These are phyloP conservation scores for Gnathonemus echidnorhynchus DNA, from an alignment of 2,113 vertebrate species.

Conservation along the genomic window DNA sequence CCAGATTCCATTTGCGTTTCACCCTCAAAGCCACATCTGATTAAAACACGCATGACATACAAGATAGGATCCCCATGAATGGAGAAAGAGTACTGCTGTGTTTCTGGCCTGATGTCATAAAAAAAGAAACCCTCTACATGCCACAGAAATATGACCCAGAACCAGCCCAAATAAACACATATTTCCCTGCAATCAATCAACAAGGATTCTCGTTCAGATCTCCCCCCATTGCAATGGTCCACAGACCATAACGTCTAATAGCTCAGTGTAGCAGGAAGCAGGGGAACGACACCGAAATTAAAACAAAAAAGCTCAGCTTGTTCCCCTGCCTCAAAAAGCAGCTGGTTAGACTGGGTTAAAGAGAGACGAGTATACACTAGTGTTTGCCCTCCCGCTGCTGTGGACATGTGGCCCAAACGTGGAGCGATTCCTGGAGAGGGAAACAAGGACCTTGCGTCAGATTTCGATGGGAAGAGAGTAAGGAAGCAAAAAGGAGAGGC, in stretches of 20 bases:
- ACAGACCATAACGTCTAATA: not conserved
- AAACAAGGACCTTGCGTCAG: not conserved
- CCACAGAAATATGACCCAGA: not conserved
- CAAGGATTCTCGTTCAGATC: not conserved
- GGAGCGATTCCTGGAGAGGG: not conserved
- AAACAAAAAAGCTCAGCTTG: constrained; percentile 29
- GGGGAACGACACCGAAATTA: constrained; percentile 34
- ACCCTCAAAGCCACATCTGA: not conserved
- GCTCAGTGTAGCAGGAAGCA: not conserved
- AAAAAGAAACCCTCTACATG: not conserved
- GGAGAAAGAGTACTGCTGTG: not conserved
- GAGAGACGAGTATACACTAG: not conserved
- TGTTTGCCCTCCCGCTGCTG: not conserved
- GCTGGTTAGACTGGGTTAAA: not conserved
- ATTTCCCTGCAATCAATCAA: constrained; percentile 3
- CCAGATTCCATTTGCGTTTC: not conserved
- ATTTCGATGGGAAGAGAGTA: not conserved
- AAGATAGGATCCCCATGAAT: not conserved
- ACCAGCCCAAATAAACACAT: not conserved
- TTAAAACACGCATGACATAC: not conserved
- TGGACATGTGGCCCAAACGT: not conserved
- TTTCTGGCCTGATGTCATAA: not conserved
- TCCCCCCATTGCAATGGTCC: not conserved
- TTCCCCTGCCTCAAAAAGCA: not conserved
- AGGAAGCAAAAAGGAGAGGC: not conserved